Evolutionary conservation across 2,888 invertebrate species (phyloP).

Genomic region (Ennomos fuscantarius): DNA sequence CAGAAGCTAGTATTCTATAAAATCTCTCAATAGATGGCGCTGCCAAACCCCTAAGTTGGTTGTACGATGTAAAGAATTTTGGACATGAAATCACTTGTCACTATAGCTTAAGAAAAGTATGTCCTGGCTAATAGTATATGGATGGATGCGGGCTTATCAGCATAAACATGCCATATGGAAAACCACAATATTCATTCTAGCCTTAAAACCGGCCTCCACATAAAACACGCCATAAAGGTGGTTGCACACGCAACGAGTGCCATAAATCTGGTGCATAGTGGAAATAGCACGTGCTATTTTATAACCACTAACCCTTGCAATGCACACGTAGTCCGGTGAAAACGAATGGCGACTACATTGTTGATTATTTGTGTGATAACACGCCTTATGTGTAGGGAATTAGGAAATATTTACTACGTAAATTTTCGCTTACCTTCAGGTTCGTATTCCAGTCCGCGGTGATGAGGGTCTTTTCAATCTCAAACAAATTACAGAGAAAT

Average conservation of each 20-base stretch:
- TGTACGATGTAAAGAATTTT: no score
- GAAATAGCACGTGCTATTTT: constrained; percentile 23
- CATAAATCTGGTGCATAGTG: constrained; percentile 26
- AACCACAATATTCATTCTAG: not conserved
- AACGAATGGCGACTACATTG: constrained; percentile 10
- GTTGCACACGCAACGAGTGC: constrained; percentile 17
- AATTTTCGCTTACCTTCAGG: constrained; percentile 10
- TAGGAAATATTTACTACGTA: not conserved
- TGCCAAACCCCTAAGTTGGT: no score
- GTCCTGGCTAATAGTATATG: no score
- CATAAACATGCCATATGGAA: not conserved
- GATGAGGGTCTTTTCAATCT: constrained; percentile 8
- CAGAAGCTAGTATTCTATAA: no score
- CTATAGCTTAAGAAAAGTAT: no score
- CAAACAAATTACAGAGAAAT: constrained; percentile 6
- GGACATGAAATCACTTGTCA: no score
- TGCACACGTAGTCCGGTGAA: constrained; percentile 7
- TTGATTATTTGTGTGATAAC: not conserved
- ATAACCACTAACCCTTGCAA: constrained; percentile 17
- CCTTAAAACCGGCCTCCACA: constrained; percentile 3
- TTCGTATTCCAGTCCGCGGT: not conserved
- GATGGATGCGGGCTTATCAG: no score
- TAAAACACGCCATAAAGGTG: constrained; percentile 16
- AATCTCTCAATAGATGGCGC: no score
- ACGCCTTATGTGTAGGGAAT: no score